Base-by-base conservation (phyloP, 2,888 invertebrate species). In the Autographa pulchrina region DNA sequence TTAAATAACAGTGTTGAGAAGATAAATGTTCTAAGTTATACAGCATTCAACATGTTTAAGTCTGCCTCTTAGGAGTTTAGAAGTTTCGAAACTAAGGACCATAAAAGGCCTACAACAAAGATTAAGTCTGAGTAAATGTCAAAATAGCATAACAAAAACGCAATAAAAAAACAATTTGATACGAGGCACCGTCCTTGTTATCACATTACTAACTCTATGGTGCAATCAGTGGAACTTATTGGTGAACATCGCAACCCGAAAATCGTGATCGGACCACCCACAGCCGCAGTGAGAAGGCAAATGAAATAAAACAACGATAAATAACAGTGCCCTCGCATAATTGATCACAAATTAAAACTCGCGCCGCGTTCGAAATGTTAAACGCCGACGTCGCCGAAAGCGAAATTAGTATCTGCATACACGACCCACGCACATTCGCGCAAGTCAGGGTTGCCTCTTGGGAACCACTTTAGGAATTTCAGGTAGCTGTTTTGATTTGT, bases 301-400 rank as follows among this genome's bases (percentile, higher is more conserved):
- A 95, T 93, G 93, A 95, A 95, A 95, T 94, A 95, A 96, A 96
- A 95, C 93, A 91, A 92, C 93, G 90, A 95, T 95, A 95, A 95
- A 95, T 94, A 95, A 95, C 94, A 92, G 93, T 91, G 93, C 92
- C 91, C 92, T 92, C 93, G 95, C 94, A 96, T 96, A 95, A 95
- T 96, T 96, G 96, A 95, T 95, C 94, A 95, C 96, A 95, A 96
- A 95, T 96, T 96, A 95, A 96, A 95, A 95, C 92, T 93, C 92
- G 93, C 91, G 90, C 91, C 92, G 93, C 93, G 94, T 92, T 93
- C 94, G 90, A 93, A 94, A 94, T 91, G 93, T 94, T 94, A 92
- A 93, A 92, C 91, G 93, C 84, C 88, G 87, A 91, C 91, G 90
- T 91, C 88, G 94, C 94, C 93, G 93, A 93, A 92, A 94, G 93